Evolutionary conservation across 2,113 vertebrate species (phyloP).

Genomic region (Alligator sinensis): DNA sequence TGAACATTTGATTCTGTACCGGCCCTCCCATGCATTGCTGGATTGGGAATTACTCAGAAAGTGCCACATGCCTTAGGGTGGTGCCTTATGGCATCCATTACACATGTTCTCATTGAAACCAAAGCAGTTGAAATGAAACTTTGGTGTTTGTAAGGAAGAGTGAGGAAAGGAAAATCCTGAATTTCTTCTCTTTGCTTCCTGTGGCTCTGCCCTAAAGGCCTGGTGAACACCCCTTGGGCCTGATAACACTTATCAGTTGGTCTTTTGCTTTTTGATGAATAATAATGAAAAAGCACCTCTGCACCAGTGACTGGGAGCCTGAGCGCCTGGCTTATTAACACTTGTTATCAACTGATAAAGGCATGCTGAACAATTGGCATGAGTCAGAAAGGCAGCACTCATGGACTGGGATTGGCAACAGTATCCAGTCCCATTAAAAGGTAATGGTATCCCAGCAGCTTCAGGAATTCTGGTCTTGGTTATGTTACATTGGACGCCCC

Average conservation of each 20-base stretch:
- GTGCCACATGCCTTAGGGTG: neutral
- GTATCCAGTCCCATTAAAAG: neutral
- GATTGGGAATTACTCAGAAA: neutral
- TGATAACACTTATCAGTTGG: conserved; percentile 64
- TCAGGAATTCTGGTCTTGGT: too few relatives aligned
- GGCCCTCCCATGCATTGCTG: neutral
- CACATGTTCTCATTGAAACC: neutral
- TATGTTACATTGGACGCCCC: neutral
- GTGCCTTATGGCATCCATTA: neutral
- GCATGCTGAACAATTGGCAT: conserved; percentile 45
- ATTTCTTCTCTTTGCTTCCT: conserved; percentile 62
- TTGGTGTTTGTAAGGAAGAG: neutral
- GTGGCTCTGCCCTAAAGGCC: conserved; percentile 49
- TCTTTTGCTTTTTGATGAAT: conserved; percentile 62
- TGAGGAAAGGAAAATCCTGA: neutral
- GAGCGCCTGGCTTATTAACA: conserved; percentile 62
- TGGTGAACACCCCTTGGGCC: conserved; percentile 24
- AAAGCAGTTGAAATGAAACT: neutral
- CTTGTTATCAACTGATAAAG: conserved; percentile 74
- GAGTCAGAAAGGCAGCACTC: conserved; percentile 54
- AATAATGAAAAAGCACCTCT: conserved; percentile 66
- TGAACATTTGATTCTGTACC: rapidly evolving
- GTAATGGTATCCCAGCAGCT: neutral
- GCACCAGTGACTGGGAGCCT: conserved; percentile 58
- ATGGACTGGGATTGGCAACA: neutral